Conservation (phyloP, 2,113 vertebrate genomes). For the Mugil cephalus region DNA sequence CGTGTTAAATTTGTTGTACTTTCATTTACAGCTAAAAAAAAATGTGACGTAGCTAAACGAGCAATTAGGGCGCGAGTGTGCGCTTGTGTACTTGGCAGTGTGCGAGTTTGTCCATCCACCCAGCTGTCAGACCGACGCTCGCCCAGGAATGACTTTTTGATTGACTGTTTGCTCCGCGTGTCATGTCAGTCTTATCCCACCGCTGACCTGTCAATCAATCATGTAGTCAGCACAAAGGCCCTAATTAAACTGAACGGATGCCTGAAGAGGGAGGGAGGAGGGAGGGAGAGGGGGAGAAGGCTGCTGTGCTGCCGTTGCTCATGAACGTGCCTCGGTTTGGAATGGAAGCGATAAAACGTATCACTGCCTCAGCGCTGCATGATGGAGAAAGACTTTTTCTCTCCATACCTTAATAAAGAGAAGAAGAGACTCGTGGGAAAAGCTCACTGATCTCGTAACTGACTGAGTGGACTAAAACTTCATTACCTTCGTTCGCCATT, state of each 20-base stretch:
- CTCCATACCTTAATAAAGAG: constrained; percentile 8
- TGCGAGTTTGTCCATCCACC: constrained; percentile 26
- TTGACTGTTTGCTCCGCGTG: constrained; percentile 60
- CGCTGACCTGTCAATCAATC: constrained; percentile 71
- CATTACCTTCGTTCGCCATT: background rate
- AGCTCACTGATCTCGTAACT: constrained; percentile 2
- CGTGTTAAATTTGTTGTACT: background rate
- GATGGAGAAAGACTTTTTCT: constrained; percentile 13
- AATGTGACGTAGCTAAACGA: constrained; percentile 15
- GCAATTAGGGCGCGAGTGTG: background rate
- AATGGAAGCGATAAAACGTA: constrained; percentile 26
- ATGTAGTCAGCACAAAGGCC: constrained; percentile 41
- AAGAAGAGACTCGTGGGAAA: background rate
- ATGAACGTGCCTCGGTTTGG: constrained; percentile 23
- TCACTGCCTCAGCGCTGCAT: constrained; percentile 1
- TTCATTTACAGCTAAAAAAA: background rate
- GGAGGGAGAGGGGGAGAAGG: background rate
- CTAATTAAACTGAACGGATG: constrained; percentile 63
- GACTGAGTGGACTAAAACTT: constrained; percentile 19
- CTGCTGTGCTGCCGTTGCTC: constrained; percentile 12
- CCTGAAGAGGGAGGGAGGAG: background rate
- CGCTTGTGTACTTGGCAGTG: background rate
- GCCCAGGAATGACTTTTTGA: constrained; percentile 48
- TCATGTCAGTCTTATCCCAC: constrained; percentile 45
- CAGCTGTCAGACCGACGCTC: constrained; percentile 30